These are phyloP conservation scores for Noctua janthina DNA, from an alignment of 2,888 invertebrate species.

Conservation along the genomic window DNA sequence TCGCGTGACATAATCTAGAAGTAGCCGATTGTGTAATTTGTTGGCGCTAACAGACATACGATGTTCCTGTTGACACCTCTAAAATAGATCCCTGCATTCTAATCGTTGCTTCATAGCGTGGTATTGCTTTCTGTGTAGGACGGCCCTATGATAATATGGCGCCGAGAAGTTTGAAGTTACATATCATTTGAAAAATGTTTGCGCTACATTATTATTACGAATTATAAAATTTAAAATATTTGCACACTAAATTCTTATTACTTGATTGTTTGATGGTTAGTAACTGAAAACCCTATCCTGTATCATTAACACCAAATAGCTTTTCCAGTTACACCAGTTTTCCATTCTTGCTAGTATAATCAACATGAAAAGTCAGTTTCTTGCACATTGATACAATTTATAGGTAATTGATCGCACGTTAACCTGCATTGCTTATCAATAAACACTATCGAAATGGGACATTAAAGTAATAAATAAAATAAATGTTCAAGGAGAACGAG, in stretches of 20 bases:
- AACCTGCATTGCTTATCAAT: conserved; percentile 23
- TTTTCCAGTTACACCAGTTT: conserved; percentile 34
- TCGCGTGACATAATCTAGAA: conserved; percentile 28
- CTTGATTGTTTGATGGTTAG: not conserved
- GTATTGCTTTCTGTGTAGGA: conserved; percentile 18
- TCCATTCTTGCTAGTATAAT: not conserved
- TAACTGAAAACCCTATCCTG: not conserved
- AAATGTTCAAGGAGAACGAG: conserved; percentile 30
- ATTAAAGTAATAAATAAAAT: conserved; percentile 26
- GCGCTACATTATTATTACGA: not conserved
- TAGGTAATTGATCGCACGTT: conserved; percentile 13
- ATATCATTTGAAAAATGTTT: not conserved
- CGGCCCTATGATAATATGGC: not conserved
- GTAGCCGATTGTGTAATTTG: conserved; percentile 46
- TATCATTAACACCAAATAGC: conserved; percentile 14
- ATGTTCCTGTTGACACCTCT: conserved; percentile 43
- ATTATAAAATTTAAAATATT: conserved; percentile 7
- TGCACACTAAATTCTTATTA: no score
- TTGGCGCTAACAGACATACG: conserved; percentile 51
- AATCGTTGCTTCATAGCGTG: conserved; percentile 43
- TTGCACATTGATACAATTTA: conserved; percentile 7
- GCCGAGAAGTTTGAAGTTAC: not conserved
- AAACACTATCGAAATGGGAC: conserved; percentile 21
- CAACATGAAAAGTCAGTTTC: conserved; percentile 19
- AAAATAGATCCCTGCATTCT: conserved; percentile 51